These are phyloP conservation scores for Hipposideros larvatus DNA, from an alignment of 2,797 vertebrate species.

Conservation along the genomic window DNA sequence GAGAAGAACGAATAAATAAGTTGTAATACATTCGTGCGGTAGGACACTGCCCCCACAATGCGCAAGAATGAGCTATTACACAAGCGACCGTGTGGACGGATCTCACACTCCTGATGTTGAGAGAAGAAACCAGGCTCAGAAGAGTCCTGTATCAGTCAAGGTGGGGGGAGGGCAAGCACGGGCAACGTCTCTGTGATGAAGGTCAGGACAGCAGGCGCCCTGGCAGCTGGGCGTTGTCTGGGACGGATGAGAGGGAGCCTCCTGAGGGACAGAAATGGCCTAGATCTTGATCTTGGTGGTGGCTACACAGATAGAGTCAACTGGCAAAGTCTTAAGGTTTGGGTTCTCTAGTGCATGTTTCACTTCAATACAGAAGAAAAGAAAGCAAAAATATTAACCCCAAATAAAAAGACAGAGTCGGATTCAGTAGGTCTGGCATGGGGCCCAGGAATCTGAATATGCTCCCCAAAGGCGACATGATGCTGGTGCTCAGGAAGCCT, in stretches of 20 bases:
- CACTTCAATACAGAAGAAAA: not conserved
- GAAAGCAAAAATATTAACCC: not conserved
- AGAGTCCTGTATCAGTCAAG: accelerated
- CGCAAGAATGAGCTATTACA: not conserved
- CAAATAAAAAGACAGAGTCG: not conserved
- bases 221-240: not conserved
- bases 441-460: not conserved
- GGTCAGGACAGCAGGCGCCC: not conserved
- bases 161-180: not conserved
- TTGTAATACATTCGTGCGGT: too few species aligned
- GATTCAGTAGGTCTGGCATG: not conserved
- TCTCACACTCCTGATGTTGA: not conserved
- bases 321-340: not conserved
- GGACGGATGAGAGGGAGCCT: not conserved
- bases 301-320: not conserved
- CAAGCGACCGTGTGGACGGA: too few species aligned
- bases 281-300: not conserved
- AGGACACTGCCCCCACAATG: too few species aligned
- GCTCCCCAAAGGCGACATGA: not conserved
- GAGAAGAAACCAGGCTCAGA: not conserved
- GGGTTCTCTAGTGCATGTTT: not conserved
- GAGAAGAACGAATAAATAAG: not conserved
- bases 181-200: too few species aligned
- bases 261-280: not conserved
- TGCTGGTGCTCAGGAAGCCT: not conserved